Conservation (phyloP, 2,888 invertebrate species). For the Leptinotarsa tumamoca region DNA sequence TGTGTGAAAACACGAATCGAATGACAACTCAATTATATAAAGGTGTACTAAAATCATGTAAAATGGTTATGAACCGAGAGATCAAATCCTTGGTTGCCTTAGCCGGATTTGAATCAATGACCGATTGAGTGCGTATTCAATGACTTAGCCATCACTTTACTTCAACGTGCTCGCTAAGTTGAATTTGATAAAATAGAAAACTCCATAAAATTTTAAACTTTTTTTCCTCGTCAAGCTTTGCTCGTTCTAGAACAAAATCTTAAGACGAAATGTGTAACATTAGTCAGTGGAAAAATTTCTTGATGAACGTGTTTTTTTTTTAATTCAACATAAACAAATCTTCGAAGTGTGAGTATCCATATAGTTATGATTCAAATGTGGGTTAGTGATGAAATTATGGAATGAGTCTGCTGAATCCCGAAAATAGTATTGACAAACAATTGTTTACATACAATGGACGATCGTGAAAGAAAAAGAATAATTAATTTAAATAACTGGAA, state of each 20-base stretch:
- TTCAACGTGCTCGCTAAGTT: background rate
- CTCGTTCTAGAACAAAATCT: no score
- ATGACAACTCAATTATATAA: no score
- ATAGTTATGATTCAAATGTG: background rate
- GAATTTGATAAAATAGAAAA: no score
- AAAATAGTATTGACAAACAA: conserved; percentile 14
- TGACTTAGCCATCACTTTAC: background rate
- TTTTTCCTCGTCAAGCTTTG: no score
- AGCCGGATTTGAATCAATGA: background rate
- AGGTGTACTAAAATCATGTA: no score
- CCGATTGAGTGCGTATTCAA: background rate
- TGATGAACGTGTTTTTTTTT: no score
- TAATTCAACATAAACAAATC: no score
- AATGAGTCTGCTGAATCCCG: background rate
- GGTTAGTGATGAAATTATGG: background rate
- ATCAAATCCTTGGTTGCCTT: background rate
- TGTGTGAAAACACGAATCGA: no score
- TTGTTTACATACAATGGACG: conserved; percentile 16
- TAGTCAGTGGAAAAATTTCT: no score
- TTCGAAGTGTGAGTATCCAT: background rate
- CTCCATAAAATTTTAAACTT: no score
- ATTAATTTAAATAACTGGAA: background rate
- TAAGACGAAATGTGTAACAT: no score
- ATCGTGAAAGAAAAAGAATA: background rate
- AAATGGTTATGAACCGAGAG: no score